phyloP scores from a whole-genome alignment of 2,888 invertebrate genomes.

The Drosophila hawaiiensis region DNA sequence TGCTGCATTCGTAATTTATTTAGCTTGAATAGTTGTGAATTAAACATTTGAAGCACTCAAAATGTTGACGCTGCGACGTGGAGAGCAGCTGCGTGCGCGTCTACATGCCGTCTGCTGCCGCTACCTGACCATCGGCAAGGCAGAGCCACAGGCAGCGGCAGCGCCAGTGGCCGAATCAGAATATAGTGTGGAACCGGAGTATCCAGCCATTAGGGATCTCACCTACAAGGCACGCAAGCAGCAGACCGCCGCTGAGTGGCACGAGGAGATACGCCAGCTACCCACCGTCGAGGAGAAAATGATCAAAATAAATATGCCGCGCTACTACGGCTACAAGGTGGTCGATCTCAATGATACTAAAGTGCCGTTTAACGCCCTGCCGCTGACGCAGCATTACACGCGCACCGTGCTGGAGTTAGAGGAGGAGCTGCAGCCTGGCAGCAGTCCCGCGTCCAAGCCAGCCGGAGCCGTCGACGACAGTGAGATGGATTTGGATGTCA shows the following conservation, averaged over 20 bases:
- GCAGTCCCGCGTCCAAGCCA: conserved; percentile 41
- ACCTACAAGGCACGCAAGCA: conserved; percentile 86
- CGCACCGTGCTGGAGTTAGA: conserved; percentile 90
- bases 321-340: conserved; percentile 91
- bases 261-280: conserved; percentile 88
- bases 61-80: conserved; percentile 62
- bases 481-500: conserved; percentile 40
- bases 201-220: conserved; percentile 86
- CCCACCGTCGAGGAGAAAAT: conserved; percentile 94
- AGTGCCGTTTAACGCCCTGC: conserved; percentile 89
- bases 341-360: conserved; percentile 87
- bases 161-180: conserved; percentile 50
- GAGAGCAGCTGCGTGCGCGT: conserved; percentile 52
- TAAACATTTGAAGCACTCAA: conserved; percentile 36
- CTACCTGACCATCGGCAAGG: conserved; percentile 30
- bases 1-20: conserved; percentile 26
- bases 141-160: conserved; percentile 35
- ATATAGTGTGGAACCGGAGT: conserved; percentile 71
- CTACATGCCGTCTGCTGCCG: conserved; percentile 35
- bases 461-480: conserved; percentile 1
- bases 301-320: conserved; percentile 92
- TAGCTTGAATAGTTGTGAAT: conserved; percentile 41
- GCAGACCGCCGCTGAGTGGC: conserved; percentile 86
- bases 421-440: conserved; percentile 28
- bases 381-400: conserved; percentile 91